Conservation (phyloP, 2,888 invertebrate species). For the Drosophila ustulata region DNA sequence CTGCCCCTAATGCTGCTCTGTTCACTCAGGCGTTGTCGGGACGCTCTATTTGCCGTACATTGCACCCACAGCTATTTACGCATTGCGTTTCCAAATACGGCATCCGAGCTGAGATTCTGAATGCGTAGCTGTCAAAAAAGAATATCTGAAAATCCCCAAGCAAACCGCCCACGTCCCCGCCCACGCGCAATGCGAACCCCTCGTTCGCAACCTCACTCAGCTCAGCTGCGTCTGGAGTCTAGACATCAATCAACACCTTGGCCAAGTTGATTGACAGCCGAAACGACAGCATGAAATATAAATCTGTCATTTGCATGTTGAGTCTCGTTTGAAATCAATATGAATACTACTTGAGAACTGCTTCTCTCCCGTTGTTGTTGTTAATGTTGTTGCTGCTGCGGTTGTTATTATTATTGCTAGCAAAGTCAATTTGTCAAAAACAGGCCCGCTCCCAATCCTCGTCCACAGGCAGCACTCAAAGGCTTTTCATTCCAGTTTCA, state of each 20-base stretch:
- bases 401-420: constrained; percentile 49
- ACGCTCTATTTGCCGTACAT: constrained; percentile 48
- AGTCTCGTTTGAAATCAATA: constrained; percentile 73
- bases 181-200: constrained; percentile 5
- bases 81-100: constrained; percentile 26
- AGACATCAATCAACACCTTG: constrained; percentile 79
- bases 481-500: constrained; percentile 47
- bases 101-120: constrained; percentile 24
- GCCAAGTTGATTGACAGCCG: constrained; percentile 74
- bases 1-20: background rate
- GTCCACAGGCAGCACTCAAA: constrained; percentile 31
- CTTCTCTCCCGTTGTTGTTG: constrained; percentile 7
- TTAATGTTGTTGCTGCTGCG: constrained; percentile 29
- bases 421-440: constrained; percentile 78
- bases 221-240: constrained; percentile 45
- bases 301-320: constrained; percentile 80
- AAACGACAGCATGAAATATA: constrained; percentile 72
- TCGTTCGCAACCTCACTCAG: background rate
- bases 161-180: constrained; percentile 5
- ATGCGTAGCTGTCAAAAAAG: constrained; percentile 68
- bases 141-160: constrained; percentile 41
- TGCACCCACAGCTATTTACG: constrained; percentile 47
- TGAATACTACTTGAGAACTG: constrained; percentile 66
- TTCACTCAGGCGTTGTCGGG: constrained; percentile 45
- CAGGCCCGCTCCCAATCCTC: constrained; percentile 46